Evolutionary conservation across 2,113 vertebrate species (phyloP), one percentile per base, ranked within the genome.

Genomic region (Murina feae): DNA sequence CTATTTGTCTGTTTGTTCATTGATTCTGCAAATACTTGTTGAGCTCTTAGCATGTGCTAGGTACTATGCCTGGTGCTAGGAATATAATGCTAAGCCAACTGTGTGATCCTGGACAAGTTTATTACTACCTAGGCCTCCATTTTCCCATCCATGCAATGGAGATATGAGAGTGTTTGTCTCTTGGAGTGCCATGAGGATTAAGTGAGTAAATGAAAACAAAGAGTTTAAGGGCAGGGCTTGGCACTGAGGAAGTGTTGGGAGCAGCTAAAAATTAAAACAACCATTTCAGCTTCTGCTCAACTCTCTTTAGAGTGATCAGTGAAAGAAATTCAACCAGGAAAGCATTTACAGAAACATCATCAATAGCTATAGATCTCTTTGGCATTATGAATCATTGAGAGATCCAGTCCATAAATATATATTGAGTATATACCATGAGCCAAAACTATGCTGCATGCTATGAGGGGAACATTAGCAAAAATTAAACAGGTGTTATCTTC

Each of bases 11-110:
- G 2, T 42, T 18, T 55, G 1, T 42, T 55, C 75, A 11, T 53
- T 69, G 66, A 49, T 79, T 60, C 69, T 49, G 12, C 44, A 39
- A 16, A 39, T 4, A 30, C 32, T 32, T n/a, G 12, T 10, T 72
- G 66, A 81, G 30, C 28, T 35, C 69, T 74, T 12, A 58, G 47
- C 39, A 14, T 9, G 2, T 18, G 32, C 25, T 4, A 25, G 47
- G 3, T n/a, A 1, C 5, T 60, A 23, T 3, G 2, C 3, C 0
- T 8, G 32, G 28, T n/a, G 21, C 17, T 28, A 2, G 39, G n/a
- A 66, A 37, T 28, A 23, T 10, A 12, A 3, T 14, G n/a, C 47
- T 35, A 20, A 60, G 58, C 68, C 30, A 10, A 9, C 10, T 13
- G 8, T 60, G 4, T 6, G 30, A 47, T 30, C 55, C 32, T 32